Percentiles rank a stretch among this genome's conserved stretches.
Conservation (phyloP, 1,140 invertebrate genomes). For the Brachionus asplanchnoidis region DNA sequence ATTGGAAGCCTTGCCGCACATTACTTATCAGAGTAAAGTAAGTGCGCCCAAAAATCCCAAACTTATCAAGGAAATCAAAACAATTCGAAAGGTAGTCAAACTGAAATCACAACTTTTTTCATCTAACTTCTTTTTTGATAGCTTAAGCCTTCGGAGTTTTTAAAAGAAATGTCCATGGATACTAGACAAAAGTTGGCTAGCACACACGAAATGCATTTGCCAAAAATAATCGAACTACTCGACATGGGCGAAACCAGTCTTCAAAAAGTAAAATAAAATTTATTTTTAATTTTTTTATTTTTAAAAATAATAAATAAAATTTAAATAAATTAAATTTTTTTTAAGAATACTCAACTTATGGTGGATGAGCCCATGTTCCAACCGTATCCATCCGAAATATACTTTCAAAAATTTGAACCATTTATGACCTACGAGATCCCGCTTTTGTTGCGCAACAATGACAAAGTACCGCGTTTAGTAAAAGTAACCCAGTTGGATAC, state of each 20-base stretch:
- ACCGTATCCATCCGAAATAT: slow-evolving; percentile 57
- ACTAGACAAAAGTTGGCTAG: slow-evolving; percentile 56
- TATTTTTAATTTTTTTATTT: neutral
- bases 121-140: slow-evolving; percentile 45
- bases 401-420: slow-evolving; percentile 56
- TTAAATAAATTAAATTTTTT: neutral
- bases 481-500: slow-evolving; percentile 56
- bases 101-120: neutral
- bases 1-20: slow-evolving; percentile 15
- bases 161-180: slow-evolving; percentile 56
- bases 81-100: slow-evolving; percentile 45
- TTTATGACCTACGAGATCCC: slow-evolving; percentile 56
- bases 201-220: slow-evolving; percentile 55
- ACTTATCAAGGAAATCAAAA: slow-evolving; percentile 48
- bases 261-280: slow-evolving; percentile 50
- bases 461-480: slow-evolving; percentile 57
- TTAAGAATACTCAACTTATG: neutral
- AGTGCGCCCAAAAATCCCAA: slow-evolving; percentile 56
- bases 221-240: slow-evolving; percentile 53
- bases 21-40: slow-evolving; percentile 52
- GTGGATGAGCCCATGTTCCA: slow-evolving; percentile 56
- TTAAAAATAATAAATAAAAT: neutral
- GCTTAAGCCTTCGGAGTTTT: slow-evolving; percentile 55
- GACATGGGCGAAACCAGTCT: slow-evolving; percentile 57
- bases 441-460: slow-evolving; percentile 55